phyloP scores from a whole-genome alignment of 2,113 vertebrate species.

The Catharus bicknelli region DNA sequence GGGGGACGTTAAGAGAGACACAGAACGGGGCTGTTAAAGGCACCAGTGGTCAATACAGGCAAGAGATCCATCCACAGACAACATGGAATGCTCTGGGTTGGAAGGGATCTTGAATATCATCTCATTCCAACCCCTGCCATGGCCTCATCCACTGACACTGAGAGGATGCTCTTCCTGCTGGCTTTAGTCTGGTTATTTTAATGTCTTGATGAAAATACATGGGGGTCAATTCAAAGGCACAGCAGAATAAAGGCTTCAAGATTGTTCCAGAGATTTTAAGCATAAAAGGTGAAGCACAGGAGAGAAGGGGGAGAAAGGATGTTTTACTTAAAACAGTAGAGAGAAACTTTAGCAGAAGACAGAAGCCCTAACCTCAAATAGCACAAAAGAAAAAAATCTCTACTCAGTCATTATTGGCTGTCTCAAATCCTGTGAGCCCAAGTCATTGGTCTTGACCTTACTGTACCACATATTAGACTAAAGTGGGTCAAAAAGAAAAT shows the following conservation, averaged over 20 bases:
- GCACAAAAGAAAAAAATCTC: not conserved
- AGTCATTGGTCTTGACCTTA: not conserved
- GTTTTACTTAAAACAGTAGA: not conserved
- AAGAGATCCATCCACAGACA: not conserved
- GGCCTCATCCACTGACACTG: rapidly evolving
- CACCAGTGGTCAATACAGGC: not conserved
- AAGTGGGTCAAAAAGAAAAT: not conserved
- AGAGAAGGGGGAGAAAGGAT: not conserved
- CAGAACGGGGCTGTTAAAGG: not conserved
- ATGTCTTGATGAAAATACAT: not conserved
- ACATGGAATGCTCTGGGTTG: not conserved
- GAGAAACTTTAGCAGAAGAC: not conserved
- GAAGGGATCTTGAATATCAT: not conserved
- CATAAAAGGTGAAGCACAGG: not conserved
- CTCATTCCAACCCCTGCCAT: not conserved
- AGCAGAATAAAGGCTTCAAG: not conserved
- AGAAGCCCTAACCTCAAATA: not conserved
- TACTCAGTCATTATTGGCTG: not conserved
- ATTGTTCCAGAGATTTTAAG: not conserved
- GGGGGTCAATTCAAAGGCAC: not conserved
- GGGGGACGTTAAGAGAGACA: not conserved
- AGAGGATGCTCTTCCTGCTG: slow-evolving; percentile 9
- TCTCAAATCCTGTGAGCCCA: not conserved
- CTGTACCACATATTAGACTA: not conserved
- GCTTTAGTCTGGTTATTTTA: not conserved